Conservation (phyloP, 2,888 invertebrate species). For the Miltochrista miniata region DNA sequence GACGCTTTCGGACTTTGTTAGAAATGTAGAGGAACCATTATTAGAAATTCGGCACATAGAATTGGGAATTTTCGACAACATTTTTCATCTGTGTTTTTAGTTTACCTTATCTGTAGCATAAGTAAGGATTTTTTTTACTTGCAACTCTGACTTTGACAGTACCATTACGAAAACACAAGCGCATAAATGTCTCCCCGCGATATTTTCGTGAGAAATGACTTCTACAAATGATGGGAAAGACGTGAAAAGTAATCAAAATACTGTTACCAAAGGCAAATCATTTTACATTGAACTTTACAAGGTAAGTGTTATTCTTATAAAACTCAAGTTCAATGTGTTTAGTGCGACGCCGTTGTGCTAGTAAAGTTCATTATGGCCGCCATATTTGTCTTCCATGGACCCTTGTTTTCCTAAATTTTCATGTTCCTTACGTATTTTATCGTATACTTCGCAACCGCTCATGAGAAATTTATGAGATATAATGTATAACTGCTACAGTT, state of each 20-base stretch:
- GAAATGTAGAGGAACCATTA: no score
- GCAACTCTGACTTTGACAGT: slow-evolving; percentile 78
- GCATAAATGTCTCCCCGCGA: slow-evolving; percentile 83
- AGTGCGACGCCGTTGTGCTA: slow-evolving; percentile 73
- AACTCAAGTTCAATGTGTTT: slow-evolving; percentile 38
- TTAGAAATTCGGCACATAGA: no score
- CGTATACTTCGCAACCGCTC: slow-evolving; percentile 11
- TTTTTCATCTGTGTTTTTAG: no score
- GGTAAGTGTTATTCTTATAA: slow-evolving; percentile 68
- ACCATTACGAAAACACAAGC: slow-evolving; percentile 82
- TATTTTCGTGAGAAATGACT: slow-evolving; percentile 84
- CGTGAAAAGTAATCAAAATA: slow-evolving; percentile 78
- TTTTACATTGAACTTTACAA: slow-evolving; percentile 80
- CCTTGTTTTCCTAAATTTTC: slow-evolving; percentile 73
- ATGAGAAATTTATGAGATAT: not conserved
- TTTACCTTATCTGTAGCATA: no score
- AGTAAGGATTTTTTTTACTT: slow-evolving; percentile 22
- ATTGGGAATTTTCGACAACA: no score
- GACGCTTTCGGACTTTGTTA: no score
- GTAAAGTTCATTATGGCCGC: slow-evolving; percentile 75
- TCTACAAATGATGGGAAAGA: slow-evolving; percentile 83
- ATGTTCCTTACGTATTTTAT: slow-evolving; percentile 33
- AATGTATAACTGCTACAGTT: not conserved
- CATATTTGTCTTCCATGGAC: slow-evolving; percentile 75
- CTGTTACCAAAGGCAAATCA: slow-evolving; percentile 75